Base-by-base conservation (phyloP, 2,888 invertebrate species). In the Drosophila maculinotata region DNA sequence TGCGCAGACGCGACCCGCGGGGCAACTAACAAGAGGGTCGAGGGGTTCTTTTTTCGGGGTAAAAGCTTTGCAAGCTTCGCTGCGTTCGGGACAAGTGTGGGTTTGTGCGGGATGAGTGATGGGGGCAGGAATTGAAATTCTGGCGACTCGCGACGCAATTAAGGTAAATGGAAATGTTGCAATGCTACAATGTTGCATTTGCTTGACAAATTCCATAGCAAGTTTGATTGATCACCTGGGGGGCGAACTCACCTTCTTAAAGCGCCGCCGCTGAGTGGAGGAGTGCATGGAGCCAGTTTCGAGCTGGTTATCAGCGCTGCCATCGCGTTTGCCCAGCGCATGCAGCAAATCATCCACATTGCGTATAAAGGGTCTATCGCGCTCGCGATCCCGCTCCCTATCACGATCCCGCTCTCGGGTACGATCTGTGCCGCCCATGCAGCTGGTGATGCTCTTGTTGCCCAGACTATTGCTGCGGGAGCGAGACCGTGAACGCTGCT, bases 301-400 rank as follows among this genome's bases (percentile, higher is more conserved):
- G 1, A 58, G 56, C 17, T 77, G 64, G 20, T 64, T 77, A 60
- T 72, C 76, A 53, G 52, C 71, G 52, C 63, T 64, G 49, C 74
- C 70, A 20, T 81, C 82, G 14, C 85, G 76, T 51, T 88, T 88
- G 17, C 82, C 85, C 74, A 88, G 63, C 42, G 90, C 83, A 44
- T 87, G 79, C 59, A 91, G 60, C 65, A 91, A 71, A 77, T 91
- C 91, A 65, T 91, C 91, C 51, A 91, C 88, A 71, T 91, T 91
- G 33, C 89, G 89, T 70, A 91, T 89, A 30, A 87, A 90, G 9
- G 74, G 76, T 15, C 84, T 62, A 15, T 87, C 83, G n/a, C n/a
- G n/a, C n/a, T n/a, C n/a, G n/a, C n/a, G 51, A 1, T 70, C 59
- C n/a, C 52, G 51, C n/a, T 87, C 83, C 8, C 75, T 42, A 2